Evolutionary conservation across 2,797 vertebrate genomes (phyloP), one percentile per base, ranked within the genome.

Genomic region (Merluccius polli): DNA sequence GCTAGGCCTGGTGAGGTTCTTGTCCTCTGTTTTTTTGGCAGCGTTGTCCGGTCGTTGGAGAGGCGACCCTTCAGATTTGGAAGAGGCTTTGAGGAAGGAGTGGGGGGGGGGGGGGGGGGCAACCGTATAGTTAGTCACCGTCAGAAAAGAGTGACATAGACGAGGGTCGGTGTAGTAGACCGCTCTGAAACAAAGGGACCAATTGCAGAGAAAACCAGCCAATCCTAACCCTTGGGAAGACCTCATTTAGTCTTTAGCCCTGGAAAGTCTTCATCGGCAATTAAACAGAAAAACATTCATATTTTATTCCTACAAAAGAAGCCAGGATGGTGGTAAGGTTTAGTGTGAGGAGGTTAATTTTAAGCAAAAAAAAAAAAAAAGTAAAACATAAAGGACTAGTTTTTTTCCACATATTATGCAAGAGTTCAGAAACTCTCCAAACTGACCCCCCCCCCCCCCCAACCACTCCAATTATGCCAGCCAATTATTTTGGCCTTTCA

Each of bases 51-150:
- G 94, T 0, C 95, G 93, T 74, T 95, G 93, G 79, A 95, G 89
- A 9, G 95, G 95, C 1, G 95, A 93, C 70, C 92, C 94, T 82
- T 97, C 96, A 76, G 95, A 94, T 84, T 96, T 96, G 70, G 94
- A 94, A n/a, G 96, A 93, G 38, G 93, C 96, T 97, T 88, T 73
- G 35, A 74, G 29, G 63, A 27, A 48, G 84, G 59, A 79, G 79
- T 67, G 16, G 18, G 15, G 44, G 59, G 85, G 65, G 79, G 59
- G 85, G 65, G 79, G 78, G 68, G 16, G 48, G 21, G 48, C 48
- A 24, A 63, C 52, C 9, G n/a, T 63, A 63, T 6, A 24, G 52
- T 63, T 27, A 63, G 52, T 12, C 11, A 27, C 11, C 2, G 5
- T 86, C 29, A 88, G 79, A 1, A 75, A 71, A 38, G 41, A 41